Evolutionary conservation across 2,888 invertebrate species (phyloP), one percentile per base, ranked within the genome.

Genomic region (Dryococelus australis): DNA sequence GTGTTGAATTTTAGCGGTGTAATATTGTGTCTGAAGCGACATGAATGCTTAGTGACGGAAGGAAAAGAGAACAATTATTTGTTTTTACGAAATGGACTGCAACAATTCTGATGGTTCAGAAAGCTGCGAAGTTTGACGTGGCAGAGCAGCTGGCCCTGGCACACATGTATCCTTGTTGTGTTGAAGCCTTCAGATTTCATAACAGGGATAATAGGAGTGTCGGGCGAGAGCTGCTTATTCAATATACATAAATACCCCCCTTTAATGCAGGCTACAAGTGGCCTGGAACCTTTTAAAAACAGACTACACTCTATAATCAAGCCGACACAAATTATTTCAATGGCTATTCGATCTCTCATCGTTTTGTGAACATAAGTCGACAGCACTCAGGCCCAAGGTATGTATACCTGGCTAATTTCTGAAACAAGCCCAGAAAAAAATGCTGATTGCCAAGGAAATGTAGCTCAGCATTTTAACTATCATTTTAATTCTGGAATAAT

Each of bases 181-280:
- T 65, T 20, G 65, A 65, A 65, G 12, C 65, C n/a, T 65, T 65
- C 65, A 65, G 65, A 65, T 65, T 65, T 65, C 65, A 65, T 65
- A 65, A 65, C 65, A 65, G 65, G 65, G 65, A 65, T 65, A 65
- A 65, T 65, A 65, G 2, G 65, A 65, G 65, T n/a, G 65, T 65
- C 16, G 65, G 65, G 65, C 65, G 65, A 65, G 65, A 65, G 65
- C 65, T 65, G 65, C 65, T 65, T 65, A 65, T 65, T 65, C 65
- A 65, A 65, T 65, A 65, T 65, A 65, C 65, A 65, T 65, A 65
- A 65, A 65, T 65, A 65, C 65, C 65, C 65, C 65, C 65, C 65
- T 65, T 47, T 65, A 65, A 65, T 65, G 65, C 65, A 65, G 65
- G 8, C 65, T 65, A 65, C 65, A 65, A 65, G 65, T 65, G 65